Evolutionary conservation across 2,888 invertebrate genomes (phyloP).

Genomic region (Dicyrtomina minuta): DNA sequence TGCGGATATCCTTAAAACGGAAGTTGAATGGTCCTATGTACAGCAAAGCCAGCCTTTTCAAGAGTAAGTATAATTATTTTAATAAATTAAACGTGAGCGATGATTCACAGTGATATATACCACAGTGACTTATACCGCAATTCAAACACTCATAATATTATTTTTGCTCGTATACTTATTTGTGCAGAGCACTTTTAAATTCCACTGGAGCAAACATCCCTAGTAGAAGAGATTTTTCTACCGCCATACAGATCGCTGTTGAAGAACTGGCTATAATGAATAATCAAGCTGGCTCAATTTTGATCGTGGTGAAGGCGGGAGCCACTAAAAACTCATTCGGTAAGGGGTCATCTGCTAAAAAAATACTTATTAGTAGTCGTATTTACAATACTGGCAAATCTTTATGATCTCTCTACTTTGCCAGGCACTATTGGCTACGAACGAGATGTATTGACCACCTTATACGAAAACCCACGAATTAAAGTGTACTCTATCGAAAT

Average conservation of each 20-base stretch:
- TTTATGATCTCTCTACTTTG: background rate
- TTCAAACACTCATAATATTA: background rate
- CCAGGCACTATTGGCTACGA: conserved; percentile 35
- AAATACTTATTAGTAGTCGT: background rate
- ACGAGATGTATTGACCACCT: conserved; percentile 33
- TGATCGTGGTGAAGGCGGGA: conserved; percentile 40
- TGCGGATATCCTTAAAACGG: background rate
- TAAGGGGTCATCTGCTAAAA: background rate
- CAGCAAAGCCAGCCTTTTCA: background rate
- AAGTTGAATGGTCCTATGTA: conserved; percentile 12
- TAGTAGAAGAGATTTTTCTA: conserved; percentile 26
- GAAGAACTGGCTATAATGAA: conserved; percentile 29
- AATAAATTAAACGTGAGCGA: background rate
- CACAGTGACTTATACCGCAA: background rate
- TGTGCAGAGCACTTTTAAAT: background rate
- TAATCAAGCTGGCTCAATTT: conserved; percentile 39
- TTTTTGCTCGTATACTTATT: background rate
- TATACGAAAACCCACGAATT: conserved; percentile 35
- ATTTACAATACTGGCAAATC: background rate
- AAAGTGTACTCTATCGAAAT: conserved; percentile 41
- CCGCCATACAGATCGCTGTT: conserved; percentile 31
- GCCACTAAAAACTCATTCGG: conserved; percentile 29
- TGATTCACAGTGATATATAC: too few relatives aligned
- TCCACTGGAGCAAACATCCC: too few relatives aligned
- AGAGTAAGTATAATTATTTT: background rate